Conservation (phyloP, 2,797 vertebrate genomes). For the Argentina silus region DNA sequence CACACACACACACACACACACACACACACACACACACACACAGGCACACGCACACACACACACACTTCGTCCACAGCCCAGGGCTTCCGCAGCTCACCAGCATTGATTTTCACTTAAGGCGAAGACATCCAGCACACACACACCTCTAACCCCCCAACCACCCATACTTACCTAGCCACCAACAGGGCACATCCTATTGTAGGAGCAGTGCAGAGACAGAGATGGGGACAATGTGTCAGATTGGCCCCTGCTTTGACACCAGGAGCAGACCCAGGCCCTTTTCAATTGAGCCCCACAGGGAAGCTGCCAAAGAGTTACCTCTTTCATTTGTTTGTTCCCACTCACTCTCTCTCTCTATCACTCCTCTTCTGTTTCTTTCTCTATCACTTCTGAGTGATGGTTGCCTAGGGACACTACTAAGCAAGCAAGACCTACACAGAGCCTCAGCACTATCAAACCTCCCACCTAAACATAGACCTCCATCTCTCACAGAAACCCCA, state of each 20-base stretch:
- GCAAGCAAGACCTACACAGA: no score
- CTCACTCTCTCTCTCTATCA: neutral
- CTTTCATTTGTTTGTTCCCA: neutral
- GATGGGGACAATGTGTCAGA: slow-evolving; percentile 64
- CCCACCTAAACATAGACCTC: no score
- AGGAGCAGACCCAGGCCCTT: slow-evolving; percentile 51
- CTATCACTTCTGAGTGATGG: neutral
- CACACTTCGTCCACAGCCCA: slow-evolving; percentile 12
- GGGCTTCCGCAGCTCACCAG: slow-evolving; percentile 53
- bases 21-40: slow-evolving; percentile 9
- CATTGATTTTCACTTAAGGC: slow-evolving; percentile 82
- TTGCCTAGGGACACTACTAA: no score
- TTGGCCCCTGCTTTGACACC: slow-evolving; percentile 68
- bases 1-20: slow-evolving; percentile 13
- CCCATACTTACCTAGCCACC: slow-evolving; percentile 77
- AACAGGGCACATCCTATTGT: slow-evolving; percentile 74
- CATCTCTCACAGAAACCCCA: no score
- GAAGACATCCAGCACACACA: slow-evolving; percentile 58
- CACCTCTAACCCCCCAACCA: slow-evolving; percentile 69
- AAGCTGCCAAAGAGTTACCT: slow-evolving; percentile 55
- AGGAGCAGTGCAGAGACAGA: slow-evolving; percentile 57
- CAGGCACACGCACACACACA: slow-evolving; percentile 14
- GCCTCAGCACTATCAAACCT: no score
- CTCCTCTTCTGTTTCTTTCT: neutral
- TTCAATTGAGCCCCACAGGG: slow-evolving; percentile 69